Conservation (phyloP, 2,888 invertebrate species). For the Microplitis deprimator region DNA sequence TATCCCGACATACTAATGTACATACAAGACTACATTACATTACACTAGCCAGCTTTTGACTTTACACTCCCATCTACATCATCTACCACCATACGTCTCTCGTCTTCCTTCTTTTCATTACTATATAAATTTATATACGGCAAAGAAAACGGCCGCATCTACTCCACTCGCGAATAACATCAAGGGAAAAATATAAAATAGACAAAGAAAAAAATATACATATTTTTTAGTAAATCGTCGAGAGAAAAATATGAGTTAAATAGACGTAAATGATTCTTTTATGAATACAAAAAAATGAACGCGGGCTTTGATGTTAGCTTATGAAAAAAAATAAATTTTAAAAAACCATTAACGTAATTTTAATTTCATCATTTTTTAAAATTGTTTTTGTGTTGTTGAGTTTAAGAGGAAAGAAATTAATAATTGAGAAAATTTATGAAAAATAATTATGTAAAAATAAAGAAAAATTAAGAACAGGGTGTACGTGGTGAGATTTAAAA, state of each 20-base stretch:
- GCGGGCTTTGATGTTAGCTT: neutral
- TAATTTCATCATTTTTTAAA: neutral
- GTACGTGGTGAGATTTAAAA: neutral
- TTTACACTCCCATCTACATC: neutral
- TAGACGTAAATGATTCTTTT: slow-evolving; percentile 23
- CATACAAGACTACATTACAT: neutral
- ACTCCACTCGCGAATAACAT: neutral
- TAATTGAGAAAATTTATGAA: neutral
- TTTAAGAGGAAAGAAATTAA: neutral
- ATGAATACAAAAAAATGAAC: neutral
- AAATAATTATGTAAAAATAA: neutral
- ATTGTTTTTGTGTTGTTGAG: neutral
- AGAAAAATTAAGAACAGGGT: neutral
- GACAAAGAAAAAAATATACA: neutral
- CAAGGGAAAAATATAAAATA: slow-evolving; percentile 6
- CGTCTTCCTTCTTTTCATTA: neutral
- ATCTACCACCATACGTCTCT: neutral
- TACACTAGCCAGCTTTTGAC: neutral
- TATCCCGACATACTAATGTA: neutral
- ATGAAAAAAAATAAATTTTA: neutral
- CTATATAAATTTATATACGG: neutral
- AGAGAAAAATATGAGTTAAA: slow-evolving; percentile 21
- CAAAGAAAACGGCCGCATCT: neutral
- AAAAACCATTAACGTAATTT: neutral
- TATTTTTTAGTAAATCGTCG: neutral